phyloP scores from a whole-genome alignment of 2,797 vertebrate genomes.

The Oreochromis mossambicus region DNA sequence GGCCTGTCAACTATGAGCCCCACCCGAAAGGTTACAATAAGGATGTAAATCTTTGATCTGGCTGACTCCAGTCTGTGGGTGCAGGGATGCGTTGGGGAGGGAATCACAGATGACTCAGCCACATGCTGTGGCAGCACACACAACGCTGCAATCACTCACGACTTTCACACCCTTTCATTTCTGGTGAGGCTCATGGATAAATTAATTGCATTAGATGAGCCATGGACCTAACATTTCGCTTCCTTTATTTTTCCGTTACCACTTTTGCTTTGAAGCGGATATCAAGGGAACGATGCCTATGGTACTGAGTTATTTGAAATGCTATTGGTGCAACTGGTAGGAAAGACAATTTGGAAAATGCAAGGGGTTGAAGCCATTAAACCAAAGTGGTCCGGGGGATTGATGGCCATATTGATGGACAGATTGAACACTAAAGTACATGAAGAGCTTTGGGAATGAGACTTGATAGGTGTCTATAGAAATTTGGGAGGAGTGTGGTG shows the following conservation, averaged over 20 bases:
- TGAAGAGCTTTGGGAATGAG: background rate
- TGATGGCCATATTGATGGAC: conserved; percentile 23
- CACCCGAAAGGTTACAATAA: conserved; percentile 19
- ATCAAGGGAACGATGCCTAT: conserved; percentile 2
- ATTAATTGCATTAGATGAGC: conserved; percentile 53
- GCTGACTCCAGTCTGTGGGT: conserved; percentile 9
- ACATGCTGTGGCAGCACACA: conserved; percentile 15
- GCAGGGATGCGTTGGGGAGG: background rate
- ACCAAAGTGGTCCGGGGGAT: conserved; percentile 7
- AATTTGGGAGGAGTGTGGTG: background rate
- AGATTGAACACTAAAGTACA: conserved; percentile 25
- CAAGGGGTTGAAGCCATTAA: conserved; percentile 12
- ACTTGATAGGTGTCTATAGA: background rate
- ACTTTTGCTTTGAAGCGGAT: conserved; percentile 36
- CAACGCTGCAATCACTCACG: conserved; percentile 34
- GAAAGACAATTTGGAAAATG: conserved; percentile 47
- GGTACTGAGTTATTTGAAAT: conserved; percentile 1
- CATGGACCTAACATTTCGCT: background rate
- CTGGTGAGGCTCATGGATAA: conserved; percentile 19
- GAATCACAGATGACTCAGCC: conserved; percentile 47
- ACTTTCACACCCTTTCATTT: conserved; percentile 50
- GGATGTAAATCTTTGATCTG: conserved; percentile 56
- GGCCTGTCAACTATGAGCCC: conserved; percentile 24
- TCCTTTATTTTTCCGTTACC: conserved; percentile 13
- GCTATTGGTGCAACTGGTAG: background rate